Conservation (phyloP, 1,140 invertebrate species). For the Sogatella furcifera region DNA sequence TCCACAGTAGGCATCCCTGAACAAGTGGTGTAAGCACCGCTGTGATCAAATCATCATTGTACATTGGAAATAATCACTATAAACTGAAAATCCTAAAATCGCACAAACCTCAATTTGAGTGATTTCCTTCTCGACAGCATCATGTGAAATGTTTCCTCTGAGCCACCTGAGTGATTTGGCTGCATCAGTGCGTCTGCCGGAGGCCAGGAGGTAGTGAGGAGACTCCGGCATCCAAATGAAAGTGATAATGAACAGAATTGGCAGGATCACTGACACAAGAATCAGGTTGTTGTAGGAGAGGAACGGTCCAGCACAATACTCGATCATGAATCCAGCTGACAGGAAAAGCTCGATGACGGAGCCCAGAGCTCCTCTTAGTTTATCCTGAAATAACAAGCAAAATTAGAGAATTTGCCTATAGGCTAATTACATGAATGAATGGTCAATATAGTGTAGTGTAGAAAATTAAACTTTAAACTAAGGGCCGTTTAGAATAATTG, state of each 20-base stretch:
- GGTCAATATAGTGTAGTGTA: too few relatives aligned
- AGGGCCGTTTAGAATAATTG: too few relatives aligned
- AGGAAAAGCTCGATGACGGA: slow-evolving; percentile 73
- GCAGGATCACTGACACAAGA: slow-evolving; percentile 46
- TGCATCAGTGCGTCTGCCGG: neutral
- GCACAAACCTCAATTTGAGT: slow-evolving; percentile 42
- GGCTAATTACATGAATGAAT: too few relatives aligned
- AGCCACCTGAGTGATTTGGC: neutral
- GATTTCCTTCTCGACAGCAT: slow-evolving; percentile 41
- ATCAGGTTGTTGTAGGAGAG: slow-evolving; percentile 54
- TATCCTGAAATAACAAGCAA: slow-evolving; percentile 10
- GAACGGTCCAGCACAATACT: slow-evolving; percentile 64
- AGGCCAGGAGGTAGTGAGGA: slow-evolving; percentile 43
- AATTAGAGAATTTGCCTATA: too few relatives aligned
- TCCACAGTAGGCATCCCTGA: too few relatives aligned
- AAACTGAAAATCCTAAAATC: too few relatives aligned
- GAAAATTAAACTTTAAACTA: too few relatives aligned
- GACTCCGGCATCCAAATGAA: slow-evolving; percentile 72
- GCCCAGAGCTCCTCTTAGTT: slow-evolving; percentile 34
- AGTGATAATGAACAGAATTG: slow-evolving; percentile 49
- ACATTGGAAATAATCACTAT: too few relatives aligned
- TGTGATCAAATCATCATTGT: too few relatives aligned
- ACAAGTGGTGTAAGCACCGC: too few relatives aligned
- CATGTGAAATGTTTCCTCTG: neutral
- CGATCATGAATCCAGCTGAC: slow-evolving; percentile 59